These are phyloP conservation scores for Brachirus orientalis DNA, from an alignment of 2,113 vertebrate species.

Conservation along the genomic window DNA sequence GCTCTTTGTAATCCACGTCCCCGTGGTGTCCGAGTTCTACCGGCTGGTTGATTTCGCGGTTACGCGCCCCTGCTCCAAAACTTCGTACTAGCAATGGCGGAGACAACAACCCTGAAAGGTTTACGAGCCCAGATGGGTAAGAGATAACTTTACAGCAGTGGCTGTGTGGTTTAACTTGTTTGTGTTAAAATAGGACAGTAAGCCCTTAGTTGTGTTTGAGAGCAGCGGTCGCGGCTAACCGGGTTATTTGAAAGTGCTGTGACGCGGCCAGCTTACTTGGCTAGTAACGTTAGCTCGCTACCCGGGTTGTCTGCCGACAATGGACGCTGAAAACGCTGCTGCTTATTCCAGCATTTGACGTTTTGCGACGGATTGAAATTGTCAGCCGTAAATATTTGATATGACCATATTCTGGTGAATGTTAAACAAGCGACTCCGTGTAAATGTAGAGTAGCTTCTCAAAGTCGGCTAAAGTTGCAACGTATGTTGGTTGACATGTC, in stretches of 20 bases:
- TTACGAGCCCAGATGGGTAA: constrained; percentile 84
- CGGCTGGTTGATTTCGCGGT: constrained; percentile 46
- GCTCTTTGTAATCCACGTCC: constrained; percentile 74
- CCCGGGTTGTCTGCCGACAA: constrained; percentile 42
- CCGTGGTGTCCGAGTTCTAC: constrained; percentile 60
- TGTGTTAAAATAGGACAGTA: not conserved
- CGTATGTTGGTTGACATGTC: constrained; percentile 39
- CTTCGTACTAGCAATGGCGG: constrained; percentile 83
- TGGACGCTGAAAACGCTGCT: constrained; percentile 39
- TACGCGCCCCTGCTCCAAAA: constrained; percentile 74
- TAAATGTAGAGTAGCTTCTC: not conserved
- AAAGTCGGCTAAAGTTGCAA: constrained; percentile 32
- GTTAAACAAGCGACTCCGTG: fast-evolving
- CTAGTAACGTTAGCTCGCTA: constrained; percentile 63
- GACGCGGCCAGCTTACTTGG: constrained; percentile 28
- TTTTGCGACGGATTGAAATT: not conserved
- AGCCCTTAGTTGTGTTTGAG: constrained; percentile 10
- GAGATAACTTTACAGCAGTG: constrained; percentile 12
- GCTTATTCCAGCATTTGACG: constrained; percentile 2
- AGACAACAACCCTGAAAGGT: constrained; percentile 83
- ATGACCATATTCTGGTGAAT: fast-evolving
- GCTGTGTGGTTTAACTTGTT: not conserved
- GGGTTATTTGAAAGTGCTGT: constrained; percentile 31
- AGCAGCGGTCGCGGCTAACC: constrained; percentile 12
- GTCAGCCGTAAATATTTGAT: fast-evolving